phyloP scores from a whole-genome alignment of 2,797 vertebrate species.

The Anabas testudineus region DNA sequence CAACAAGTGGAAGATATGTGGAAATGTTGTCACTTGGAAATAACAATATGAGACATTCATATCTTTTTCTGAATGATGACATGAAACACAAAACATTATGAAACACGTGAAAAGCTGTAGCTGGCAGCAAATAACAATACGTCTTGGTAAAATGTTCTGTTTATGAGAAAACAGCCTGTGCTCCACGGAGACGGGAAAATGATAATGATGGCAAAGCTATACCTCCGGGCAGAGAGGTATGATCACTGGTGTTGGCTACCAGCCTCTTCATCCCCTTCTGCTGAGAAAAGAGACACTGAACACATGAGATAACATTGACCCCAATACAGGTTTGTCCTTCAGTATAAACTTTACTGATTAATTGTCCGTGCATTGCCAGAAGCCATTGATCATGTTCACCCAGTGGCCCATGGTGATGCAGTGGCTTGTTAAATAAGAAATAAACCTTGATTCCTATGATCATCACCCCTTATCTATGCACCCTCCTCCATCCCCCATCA shows the following conservation, averaged over 20 bases:
- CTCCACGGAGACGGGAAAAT: constrained; percentile 17
- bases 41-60: constrained; percentile 2
- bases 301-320: constrained; percentile 79
- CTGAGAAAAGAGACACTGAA: constrained; percentile 60
- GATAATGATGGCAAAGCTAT: constrained; percentile 21
- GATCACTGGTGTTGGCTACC: constrained; percentile 8
- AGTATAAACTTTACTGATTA: constrained; percentile 75
- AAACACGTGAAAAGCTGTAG: constrained; percentile 9
- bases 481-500: constrained; percentile 31
- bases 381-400: constrained; percentile 75
- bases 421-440: constrained; percentile 75
- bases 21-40: constrained; percentile 23
- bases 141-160: constrained; percentile 25
- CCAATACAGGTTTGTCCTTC: constrained; percentile 78
- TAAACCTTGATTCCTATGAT: constrained; percentile 67
- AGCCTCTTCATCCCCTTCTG: constrained; percentile 47
- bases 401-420: constrained; percentile 58
- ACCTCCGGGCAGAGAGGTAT: constrained; percentile 33
- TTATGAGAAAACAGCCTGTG: constrained; percentile 18
- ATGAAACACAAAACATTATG: constrained; percentile 36
- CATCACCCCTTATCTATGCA: constrained; percentile 57
- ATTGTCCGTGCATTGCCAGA: constrained; percentile 63
- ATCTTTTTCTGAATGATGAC: constrained; percentile 31
- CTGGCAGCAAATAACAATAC: constrained; percentile 19
- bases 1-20: constrained; percentile 29